Evolutionary conservation across 2,113 vertebrate species (phyloP).

Genomic region (Sclerurus mexicanus): DNA sequence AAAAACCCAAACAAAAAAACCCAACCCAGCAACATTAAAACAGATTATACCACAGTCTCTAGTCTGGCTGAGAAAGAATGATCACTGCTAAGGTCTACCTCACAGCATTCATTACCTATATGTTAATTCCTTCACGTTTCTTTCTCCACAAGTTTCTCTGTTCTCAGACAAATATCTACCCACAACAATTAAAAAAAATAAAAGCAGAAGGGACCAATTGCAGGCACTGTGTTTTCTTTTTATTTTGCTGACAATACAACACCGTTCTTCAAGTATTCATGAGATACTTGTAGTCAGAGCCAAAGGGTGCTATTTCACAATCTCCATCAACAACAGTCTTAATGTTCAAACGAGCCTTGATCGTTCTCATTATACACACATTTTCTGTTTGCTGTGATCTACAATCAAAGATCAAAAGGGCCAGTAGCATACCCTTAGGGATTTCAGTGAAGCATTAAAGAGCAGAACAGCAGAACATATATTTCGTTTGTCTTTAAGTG

Average conservation of each 20-base stretch:
- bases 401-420: conserved; percentile 48
- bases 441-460: background rate
- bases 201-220: background rate
- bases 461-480: conserved; percentile 1
- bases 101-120: background rate
- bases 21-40: background rate
- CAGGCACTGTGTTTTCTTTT: background rate
- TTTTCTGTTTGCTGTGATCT: conserved; percentile 45
- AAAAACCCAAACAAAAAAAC: background rate
- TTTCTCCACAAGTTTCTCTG: background rate
- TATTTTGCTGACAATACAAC: background rate
- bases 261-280: conserved; percentile 31
- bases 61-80: background rate
- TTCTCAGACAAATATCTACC: conserved; percentile 32
- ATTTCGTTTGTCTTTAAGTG: background rate
- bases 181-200: background rate
- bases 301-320: conserved; percentile 44
- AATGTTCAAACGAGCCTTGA: conserved; percentile 15
- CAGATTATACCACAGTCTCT: conserved; percentile 8
- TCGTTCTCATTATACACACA: conserved; percentile 37
- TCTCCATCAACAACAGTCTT: conserved; percentile 2
- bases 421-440: background rate
- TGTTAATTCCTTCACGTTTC: background rate
- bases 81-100: background rate
- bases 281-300: conserved; percentile 22